Percentiles rank a stretch among this genome's conserved stretches.
Evolutionary conservation across 2,113 vertebrate genomes (phyloP).

Genomic region (Rhea americana): DNA sequence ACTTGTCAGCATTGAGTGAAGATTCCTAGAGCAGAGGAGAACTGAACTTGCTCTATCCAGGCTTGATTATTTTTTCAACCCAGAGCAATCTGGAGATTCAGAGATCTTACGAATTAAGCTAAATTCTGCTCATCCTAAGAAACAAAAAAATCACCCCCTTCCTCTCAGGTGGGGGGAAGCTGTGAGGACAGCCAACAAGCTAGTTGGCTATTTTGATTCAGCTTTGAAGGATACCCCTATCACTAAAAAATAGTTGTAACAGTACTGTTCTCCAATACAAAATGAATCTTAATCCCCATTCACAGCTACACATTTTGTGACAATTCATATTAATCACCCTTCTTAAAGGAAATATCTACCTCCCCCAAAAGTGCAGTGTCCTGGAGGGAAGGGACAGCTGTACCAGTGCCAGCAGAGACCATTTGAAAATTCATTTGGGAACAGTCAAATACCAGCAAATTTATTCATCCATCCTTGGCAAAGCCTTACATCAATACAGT

Average conservation of each 20-base stretch:
- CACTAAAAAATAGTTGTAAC: not conserved
- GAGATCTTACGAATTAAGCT: not conserved
- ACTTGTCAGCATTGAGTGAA: not conserved
- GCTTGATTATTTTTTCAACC: not conserved
- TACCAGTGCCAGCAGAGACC: too few species aligned
- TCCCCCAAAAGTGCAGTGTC: not conserved
- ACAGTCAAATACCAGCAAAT: not conserved
- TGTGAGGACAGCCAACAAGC: too few species aligned
- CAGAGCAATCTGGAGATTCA: not conserved
- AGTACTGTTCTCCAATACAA: not conserved
- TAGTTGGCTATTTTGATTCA: too few species aligned
- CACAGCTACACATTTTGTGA: not conserved
- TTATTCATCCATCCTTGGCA: not conserved
- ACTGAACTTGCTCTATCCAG: not conserved
- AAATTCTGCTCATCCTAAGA: not conserved
- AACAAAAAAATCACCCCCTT: not conserved
- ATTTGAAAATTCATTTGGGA: too few species aligned
- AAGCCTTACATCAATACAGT: not conserved
- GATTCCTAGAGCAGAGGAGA: not conserved
- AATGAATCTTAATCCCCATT: not conserved
- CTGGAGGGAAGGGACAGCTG: not conserved
- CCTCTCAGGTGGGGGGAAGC: too few species aligned
- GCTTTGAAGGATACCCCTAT: not conserved
- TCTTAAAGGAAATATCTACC: not conserved
- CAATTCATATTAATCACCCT: not conserved